Conservation (phyloP, 2,888 invertebrate genomes). For the Pollenia amentaria region DNA sequence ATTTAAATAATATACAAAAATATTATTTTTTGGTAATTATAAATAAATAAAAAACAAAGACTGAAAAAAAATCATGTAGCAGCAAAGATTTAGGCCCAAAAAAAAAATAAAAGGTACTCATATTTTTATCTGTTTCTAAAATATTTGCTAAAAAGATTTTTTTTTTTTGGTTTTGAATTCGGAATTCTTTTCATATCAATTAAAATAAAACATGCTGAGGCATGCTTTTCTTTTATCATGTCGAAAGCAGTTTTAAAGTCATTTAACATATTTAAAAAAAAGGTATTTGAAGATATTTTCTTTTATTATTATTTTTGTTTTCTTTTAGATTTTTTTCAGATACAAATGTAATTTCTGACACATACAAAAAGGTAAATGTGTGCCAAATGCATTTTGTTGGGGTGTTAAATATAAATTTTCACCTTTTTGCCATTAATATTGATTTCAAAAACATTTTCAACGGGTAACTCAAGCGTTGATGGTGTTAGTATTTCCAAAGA, state of each 20-base stretch:
- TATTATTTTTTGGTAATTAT: background rate
- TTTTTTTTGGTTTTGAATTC: background rate
- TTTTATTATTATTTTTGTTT: conserved; percentile 16
- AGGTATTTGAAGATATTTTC: conserved; percentile 36
- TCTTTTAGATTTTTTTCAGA: conserved; percentile 32
- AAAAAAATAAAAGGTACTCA: background rate
- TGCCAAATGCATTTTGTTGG: conserved; percentile 62
- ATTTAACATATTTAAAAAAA: conserved; percentile 40
- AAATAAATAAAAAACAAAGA: conserved; percentile 10
- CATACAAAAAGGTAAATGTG: conserved; percentile 67
- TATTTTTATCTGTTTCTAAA: conserved; percentile 17
- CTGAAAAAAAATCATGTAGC: background rate
- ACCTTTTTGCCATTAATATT: conserved; percentile 71
- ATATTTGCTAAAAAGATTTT: conserved; percentile 20
- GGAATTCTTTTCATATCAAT: conserved; percentile 38
- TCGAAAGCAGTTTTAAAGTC: conserved; percentile 51
- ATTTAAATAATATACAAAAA: conserved; percentile 30
- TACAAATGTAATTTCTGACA: conserved; percentile 42
- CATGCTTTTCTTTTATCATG: conserved; percentile 58
- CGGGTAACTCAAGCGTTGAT: conserved; percentile 59
- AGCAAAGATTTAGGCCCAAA: conserved; percentile 9
- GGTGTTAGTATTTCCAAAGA: conserved; percentile 52
- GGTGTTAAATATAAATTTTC: conserved; percentile 68
- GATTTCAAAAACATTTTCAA: conserved; percentile 64
- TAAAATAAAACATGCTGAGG: conserved; percentile 65